Evolutionary conservation across 2,113 vertebrate species (phyloP), one percentile per base, ranked within the genome.

Genomic region (Raphicerus campestris): DNA sequence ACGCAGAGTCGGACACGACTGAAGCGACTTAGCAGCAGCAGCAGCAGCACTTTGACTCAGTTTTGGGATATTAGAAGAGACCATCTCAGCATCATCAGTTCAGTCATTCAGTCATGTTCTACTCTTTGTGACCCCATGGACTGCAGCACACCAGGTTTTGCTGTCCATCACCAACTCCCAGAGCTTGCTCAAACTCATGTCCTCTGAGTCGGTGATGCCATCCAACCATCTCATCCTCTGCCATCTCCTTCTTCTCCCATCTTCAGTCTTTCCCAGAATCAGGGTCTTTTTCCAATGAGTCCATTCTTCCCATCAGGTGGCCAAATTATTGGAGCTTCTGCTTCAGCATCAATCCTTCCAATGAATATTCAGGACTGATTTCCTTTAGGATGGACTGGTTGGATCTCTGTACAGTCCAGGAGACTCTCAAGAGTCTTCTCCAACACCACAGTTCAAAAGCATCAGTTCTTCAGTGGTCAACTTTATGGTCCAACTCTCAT

Each of bases 1-100:
- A 0, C 0, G 2, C 56, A 58, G 24, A 26, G 56, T 58, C 1
- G 2, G 56, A 58, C 24, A 11, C 2, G 56, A 58, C 56, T 58
- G 56, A 58, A 58, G 56, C 0, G 4, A 58, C 24, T 58, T 58
- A 26, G 56, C 56, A 26, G 10, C 24, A 56, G 22, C 55, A 49
- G 11, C 47, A 56, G 55, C 55, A 39, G 28, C 63, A 56, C 70
- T 92, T 73, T 30, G 42, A 58, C 22, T 90, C 2, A 53, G 17
- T 8, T 80, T 83, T 70, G 13, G 16, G 47, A 11, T 84, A 22
- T 30, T 75, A 80, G 63, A 91, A 86, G 24, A 89, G 22, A 55
- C 19, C 5, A 10, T 95, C 16, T 92, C 78, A 24, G 32, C 3
- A 14, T 32, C 81, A 55, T 70, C 66, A 39, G 66, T 22, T 70